Base-by-base conservation (phyloP, 2,113 vertebrate genomes). In the Dissostichus mawsoni region DNA sequence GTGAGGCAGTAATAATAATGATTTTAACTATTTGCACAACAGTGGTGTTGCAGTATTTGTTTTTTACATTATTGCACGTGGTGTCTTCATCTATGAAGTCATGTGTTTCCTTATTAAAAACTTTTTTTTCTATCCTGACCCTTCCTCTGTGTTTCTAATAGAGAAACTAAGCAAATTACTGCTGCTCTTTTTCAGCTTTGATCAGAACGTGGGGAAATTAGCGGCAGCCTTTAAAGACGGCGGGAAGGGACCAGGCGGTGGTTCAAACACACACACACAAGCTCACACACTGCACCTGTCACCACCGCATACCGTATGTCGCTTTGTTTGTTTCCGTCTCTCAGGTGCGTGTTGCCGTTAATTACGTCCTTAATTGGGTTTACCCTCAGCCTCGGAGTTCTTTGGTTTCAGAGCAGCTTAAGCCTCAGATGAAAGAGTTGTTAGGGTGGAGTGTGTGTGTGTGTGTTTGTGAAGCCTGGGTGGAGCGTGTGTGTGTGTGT, bases 311-410 rank as follows among this genome's bases (percentile, higher is more conserved):
- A 74, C 52, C 45, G 10, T 70, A 47, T 68, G 86, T 8, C 8
- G 74, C 88, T 87, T 85, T 91, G 86, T 87, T 84, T 89, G 59
- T 58, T 1, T 3, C 36, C 6, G 3, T 76, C 86, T 88, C 84
- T 53, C 82, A 90, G 91, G 91, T 91, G 87, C 70, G 78, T 80
- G 78, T 76, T 47, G 59, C 5, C 4, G 10, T 80, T 89, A 86
- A 90, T 92, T 86, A 85, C 44, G 11, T 67, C 13, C 72, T 90
- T 41, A 89, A 87, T 90, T 90, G 87, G 76, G 65, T 81, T 82
- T 81, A 48, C 53, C 50, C 61, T 33, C 70, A 13, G 81, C 75
- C 0, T 11, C 55, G 58, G 48, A 74, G 83, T 53, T 69, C 36
- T 84, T 84, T 51, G 65, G 72, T 36, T 77, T 79, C 41, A 62